Conservation (phyloP, 2,113 vertebrate genomes). For the Muntiacus reevesi region DNA sequence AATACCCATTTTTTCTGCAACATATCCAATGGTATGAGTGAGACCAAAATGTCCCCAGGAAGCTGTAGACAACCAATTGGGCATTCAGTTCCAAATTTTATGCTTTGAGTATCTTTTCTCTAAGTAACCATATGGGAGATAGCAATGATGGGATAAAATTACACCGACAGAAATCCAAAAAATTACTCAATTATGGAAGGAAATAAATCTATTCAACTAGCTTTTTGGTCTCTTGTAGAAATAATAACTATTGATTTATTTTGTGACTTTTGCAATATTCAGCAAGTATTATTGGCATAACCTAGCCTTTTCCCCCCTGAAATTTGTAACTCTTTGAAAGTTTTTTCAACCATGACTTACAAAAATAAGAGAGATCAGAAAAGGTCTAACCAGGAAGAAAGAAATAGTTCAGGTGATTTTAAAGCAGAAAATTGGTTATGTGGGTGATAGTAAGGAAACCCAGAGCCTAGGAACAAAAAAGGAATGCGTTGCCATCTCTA, state of each 20-base stretch:
- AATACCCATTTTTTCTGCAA: neutral
- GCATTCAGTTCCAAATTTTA: neutral
- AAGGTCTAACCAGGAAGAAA: neutral
- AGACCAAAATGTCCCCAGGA: neutral
- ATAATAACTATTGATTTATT: neutral
- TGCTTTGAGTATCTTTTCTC: neutral
- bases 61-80: neutral
- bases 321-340: neutral
- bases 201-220: neutral
- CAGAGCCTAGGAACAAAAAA: neutral
- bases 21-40: neutral
- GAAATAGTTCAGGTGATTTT: neutral
- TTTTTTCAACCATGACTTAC: neutral
- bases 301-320: neutral
- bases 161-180: neutral
- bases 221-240: neutral
- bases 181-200: slow-evolving; percentile 5
- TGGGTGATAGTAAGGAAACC: neutral
- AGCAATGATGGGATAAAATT: neutral
- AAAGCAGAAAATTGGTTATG: neutral
- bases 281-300: neutral
- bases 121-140: neutral
- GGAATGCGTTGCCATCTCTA: neutral
- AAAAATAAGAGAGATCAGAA: neutral
- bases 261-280: slow-evolving; percentile 13